Conservation (phyloP, 2,113 vertebrate species). For the Vulpes ferrilata region DNA sequence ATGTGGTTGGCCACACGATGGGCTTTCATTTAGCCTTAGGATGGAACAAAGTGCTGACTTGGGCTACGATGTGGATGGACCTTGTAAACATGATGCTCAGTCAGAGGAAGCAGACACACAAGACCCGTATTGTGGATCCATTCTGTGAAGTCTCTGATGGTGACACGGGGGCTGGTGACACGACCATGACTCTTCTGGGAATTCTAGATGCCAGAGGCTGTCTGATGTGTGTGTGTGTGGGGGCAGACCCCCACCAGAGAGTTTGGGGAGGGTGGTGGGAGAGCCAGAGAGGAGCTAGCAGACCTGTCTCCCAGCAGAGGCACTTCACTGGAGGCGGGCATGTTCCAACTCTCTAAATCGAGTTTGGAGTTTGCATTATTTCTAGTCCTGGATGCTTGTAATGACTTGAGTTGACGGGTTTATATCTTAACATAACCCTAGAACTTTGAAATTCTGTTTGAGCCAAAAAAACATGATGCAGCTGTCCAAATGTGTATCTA, state of each 20-base stretch:
- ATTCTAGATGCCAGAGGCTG: background rate
- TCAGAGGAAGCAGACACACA: background rate
- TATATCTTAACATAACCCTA: background rate
- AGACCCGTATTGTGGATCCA: accelerated
- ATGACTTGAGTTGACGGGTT: background rate
- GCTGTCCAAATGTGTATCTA: background rate
- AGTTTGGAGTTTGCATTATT: background rate
- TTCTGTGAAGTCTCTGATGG: background rate
- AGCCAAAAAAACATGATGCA: background rate
- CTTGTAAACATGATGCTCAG: accelerated
- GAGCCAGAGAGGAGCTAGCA: no score
- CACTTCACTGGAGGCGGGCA: background rate
- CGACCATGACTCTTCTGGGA: background rate
- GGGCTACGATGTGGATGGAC: accelerated
- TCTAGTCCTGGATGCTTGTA: background rate
- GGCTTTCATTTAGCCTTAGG: background rate
- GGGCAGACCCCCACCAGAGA: background rate
- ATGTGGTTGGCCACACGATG: background rate
- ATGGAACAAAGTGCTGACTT: background rate
- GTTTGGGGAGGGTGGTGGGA: background rate
- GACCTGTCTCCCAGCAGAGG: background rate
- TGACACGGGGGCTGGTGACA: no score
- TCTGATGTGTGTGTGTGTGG: no score
- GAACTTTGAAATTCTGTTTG: background rate
- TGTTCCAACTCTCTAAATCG: no score